These are phyloP conservation scores for Antheraea pernyi DNA, from an alignment of 1,140 invertebrate genomes.

Conservation along the genomic window DNA sequence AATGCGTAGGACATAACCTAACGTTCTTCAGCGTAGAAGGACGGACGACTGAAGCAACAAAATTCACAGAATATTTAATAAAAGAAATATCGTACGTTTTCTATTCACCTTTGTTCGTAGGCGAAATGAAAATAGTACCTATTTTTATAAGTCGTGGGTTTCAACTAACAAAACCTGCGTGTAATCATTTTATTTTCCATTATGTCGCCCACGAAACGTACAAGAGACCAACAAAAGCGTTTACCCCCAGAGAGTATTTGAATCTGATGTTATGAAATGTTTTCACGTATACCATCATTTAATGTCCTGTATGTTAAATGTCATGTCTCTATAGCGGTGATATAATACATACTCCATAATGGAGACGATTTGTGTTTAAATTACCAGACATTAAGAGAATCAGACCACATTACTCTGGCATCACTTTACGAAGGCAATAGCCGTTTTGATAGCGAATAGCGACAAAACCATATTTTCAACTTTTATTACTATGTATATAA, in stretches of 20 bases:
- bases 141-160: neutral
- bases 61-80: no score
- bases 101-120: neutral
- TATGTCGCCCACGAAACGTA: neutral
- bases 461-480: neutral
- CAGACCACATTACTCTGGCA: conserved; percentile 18
- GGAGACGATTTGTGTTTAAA: conserved; percentile 15
- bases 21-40: no score
- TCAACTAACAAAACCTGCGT: neutral
- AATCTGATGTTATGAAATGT: neutral
- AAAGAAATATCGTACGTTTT: neutral
- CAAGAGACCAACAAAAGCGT: neutral
- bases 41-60: no score
- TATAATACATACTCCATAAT: conserved; percentile 19
- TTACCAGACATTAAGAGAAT: conserved; percentile 22
- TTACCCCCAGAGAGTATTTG: neutral
- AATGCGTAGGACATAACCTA: no score
- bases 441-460: conserved; percentile 2
- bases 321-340: conserved; percentile 1
- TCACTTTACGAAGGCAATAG: conserved; percentile 9
- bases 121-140: neutral
- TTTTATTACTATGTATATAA: no score
- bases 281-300: neutral
- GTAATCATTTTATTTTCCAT: neutral
- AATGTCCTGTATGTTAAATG: neutral